Base-by-base conservation (phyloP, 1,140 invertebrate genomes). In the Pseudoatta argentina region DNA sequence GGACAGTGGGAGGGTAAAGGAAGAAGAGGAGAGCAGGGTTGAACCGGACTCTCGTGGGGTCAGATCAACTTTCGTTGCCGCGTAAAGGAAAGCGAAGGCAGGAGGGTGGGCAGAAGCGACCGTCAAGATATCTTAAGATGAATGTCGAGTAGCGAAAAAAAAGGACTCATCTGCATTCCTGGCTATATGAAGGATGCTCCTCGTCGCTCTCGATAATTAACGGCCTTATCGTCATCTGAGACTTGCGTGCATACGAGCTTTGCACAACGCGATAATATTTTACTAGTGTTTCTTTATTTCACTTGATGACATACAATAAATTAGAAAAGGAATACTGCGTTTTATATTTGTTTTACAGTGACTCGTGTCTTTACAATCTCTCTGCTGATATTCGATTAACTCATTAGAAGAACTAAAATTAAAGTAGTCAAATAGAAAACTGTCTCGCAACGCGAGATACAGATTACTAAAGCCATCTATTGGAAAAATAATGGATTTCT, bases 121-220 rank as follows among this genome's bases (percentile, higher is more conserved):
- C 59, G 86, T 67, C 83, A 67, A 85, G 79, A 85, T 30, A 30
- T 75, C 79, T 59, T 77, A 27, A 85, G 89, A 91, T 88, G 89
- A 90, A 91, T 90, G 72, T 76, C 55, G 66, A 86, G 86, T 72
- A 85, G 75, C 76, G 75, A 48, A 87, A 85, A 51, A 83, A 87
- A 79, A 53, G 73, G 16, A 79, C 51, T 90, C 89, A 85, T 90
- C 89, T 90, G 85, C 89, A 90, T 90, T 90, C 89, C 86, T 81
- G 67, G 66, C 64, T 81, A 67, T 79, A 88, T 77, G 77, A 88
- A 88, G 63, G 87, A 89, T 89, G 30, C 67, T 59, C 14, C 57
- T 86, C 48, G 59, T 63, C 59, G 88, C 85, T 89, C 66, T 72
- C 61, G 53, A 86, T 91, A 86, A 91, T 90, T 88, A 86, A 86